These are phyloP conservation scores for Leptonema lineaticorne DNA, from an alignment of 1,140 invertebrate genomes.

Conservation along the genomic window DNA sequence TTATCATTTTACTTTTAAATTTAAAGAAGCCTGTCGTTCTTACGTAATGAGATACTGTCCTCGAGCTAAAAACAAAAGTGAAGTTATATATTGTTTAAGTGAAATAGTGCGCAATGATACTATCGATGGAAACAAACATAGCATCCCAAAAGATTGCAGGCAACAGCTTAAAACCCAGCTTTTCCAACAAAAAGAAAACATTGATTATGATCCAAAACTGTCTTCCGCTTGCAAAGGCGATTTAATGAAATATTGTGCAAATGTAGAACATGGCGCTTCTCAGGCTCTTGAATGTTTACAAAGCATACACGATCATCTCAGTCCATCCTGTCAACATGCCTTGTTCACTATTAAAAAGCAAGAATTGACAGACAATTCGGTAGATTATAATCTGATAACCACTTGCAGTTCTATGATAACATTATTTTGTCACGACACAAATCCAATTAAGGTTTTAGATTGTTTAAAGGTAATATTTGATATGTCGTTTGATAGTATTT, in stretches of 20 bases:
- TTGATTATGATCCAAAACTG: slow-evolving; percentile 80
- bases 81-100: slow-evolving; percentile 91
- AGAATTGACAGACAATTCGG: slow-evolving; percentile 80
- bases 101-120: slow-evolving; percentile 88
- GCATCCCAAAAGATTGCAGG: slow-evolving; percentile 81
- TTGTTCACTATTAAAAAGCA: slow-evolving; percentile 84
- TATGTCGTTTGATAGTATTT: slow-evolving; percentile 2
- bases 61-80: slow-evolving; percentile 74
- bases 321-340: slow-evolving; percentile 70
- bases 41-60: slow-evolving; percentile 82
- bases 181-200: slow-evolving; percentile 84
- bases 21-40: slow-evolving; percentile 89
- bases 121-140: slow-evolving; percentile 71
- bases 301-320: slow-evolving; percentile 67
- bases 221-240: slow-evolving; percentile 75
- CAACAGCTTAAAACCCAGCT: slow-evolving; percentile 86
- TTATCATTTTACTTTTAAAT: slow-evolving; percentile 92
- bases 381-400: slow-evolving; percentile 81
- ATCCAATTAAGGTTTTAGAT: slow-evolving; percentile 68
- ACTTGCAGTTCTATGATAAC: slow-evolving; percentile 84
- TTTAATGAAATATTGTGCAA: slow-evolving; percentile 71
- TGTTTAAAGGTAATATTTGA: slow-evolving; percentile 62
- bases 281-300: slow-evolving; percentile 88
- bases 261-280: slow-evolving; percentile 70
- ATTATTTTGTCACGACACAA: slow-evolving; percentile 72